Percentiles rank a stretch among this genome's conserved stretches.
Conservation (phyloP, 92 coral and sea anemone species). For the Epizoanthus scotinus region DNA sequence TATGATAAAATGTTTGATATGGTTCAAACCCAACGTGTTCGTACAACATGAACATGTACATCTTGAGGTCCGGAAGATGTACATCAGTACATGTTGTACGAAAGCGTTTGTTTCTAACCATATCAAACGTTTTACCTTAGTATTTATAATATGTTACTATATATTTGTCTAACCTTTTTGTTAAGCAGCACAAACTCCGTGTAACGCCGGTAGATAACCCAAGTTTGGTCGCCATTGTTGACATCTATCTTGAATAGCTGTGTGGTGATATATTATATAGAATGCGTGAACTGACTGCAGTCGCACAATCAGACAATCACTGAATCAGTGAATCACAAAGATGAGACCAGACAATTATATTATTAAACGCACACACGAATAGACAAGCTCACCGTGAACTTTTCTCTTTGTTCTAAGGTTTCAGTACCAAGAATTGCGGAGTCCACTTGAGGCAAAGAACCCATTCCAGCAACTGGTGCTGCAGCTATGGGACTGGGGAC, state of each 20-base stretch:
- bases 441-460: constrained; percentile 68
- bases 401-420: constrained; percentile 79
- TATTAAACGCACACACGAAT: neutral
- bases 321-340: no score
- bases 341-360: no score
- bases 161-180: constrained; percentile 71
- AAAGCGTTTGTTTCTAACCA: no score
- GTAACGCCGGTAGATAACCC: constrained; percentile 94
- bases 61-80: no score
- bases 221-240: constrained; percentile 67
- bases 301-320: neutral
- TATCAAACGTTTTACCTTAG: no score
- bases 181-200: constrained; percentile 89
- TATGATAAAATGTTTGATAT: no score
- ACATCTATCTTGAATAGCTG: constrained; percentile 93
- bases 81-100: no score
- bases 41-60: no score
- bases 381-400: constrained; percentile 68
- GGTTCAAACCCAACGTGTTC: no score
- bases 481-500: neutral
- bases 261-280: neutral
- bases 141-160: neutral
- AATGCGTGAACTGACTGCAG: neutral
- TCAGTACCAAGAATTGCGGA: constrained; percentile 72
- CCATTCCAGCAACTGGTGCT: constrained; percentile 39